Evolutionary conservation across 2,113 vertebrate genomes (phyloP), one percentile per base, ranked within the genome.

Genomic region (Dipodomys ordii): DNA sequence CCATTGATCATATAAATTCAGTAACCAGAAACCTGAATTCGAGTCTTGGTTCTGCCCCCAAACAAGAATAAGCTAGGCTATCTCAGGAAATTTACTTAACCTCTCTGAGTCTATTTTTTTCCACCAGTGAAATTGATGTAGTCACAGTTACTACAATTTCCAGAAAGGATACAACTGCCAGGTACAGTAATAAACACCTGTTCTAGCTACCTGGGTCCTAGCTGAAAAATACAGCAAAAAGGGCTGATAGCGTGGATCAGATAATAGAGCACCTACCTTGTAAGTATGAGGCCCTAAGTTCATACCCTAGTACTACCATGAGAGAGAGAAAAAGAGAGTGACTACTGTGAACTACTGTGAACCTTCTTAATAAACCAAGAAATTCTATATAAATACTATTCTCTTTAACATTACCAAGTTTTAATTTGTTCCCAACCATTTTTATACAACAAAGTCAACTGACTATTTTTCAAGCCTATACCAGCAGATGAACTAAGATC

Each of bases 381-480:
- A 85, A 1, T 78, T 80, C 22, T 32, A 69, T 46, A 64, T 71
- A 93, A 83, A 92, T 71, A 35, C 44, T 71, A 69, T 39, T 84
- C 32, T 35, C 83, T 77, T 90, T 60, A 28, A 83, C 11, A 68
- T 39, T 78, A 69, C 32, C 22, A 28, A 18, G 83, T 81, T 84
- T 88, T 87, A 60, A 71, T 83, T 83, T 32, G 35, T 72, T 92
- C 78, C 44, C 46, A 92, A 57, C 22, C 19, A 67, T 85, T 86
- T 89, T 78, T 23, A 93, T 11, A 18, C 25, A 4, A 72, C 72
- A 95, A 84, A 7, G 10, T 84, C 88, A 68, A 94, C 57, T 46
- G 3, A 30, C 53, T 44, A 49, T 60, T 30, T 23, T 10, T 79
- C 35, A 83, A 57, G n/a, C 22, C 44, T 67, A 4, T 72, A 74